These are phyloP conservation scores for Melanostigma gelatinosum DNA, from an alignment of 2,113 vertebrate species.

Conservation along the genomic window DNA sequence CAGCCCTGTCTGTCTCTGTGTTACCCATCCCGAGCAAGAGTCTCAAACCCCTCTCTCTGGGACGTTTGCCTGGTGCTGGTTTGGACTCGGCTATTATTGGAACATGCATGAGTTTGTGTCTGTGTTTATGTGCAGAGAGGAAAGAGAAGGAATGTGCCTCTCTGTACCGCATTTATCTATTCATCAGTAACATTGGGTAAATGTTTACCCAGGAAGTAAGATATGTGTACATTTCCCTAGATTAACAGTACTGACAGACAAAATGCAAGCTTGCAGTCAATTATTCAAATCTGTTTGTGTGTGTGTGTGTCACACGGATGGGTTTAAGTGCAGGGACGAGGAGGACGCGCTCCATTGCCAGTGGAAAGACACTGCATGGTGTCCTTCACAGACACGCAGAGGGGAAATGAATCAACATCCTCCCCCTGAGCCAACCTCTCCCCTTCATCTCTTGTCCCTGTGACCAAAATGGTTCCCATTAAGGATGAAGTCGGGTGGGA, in stretches of 20 bases:
- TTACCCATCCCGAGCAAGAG: conserved; percentile 40
- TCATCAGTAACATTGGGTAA: conserved; percentile 53
- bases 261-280: conserved; percentile 10
- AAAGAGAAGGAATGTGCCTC: conserved; percentile 31
- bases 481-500: conserved; percentile 37
- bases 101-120: conserved; percentile 43
- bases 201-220: conserved; percentile 48
- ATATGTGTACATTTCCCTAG: conserved; percentile 33
- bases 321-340: conserved; percentile 11
- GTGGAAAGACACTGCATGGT: conserved; percentile 48
- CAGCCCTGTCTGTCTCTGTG: conserved; percentile 45
- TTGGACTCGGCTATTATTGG: conserved; percentile 51
- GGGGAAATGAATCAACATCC: conserved; percentile 72
- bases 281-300: conserved; percentile 36
- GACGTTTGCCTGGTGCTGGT: conserved; percentile 51
- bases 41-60: conserved; percentile 54
- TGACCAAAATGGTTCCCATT: conserved; percentile 63
- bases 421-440: conserved; percentile 47
- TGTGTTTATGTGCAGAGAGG: conserved; percentile 36
- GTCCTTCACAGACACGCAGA: conserved; percentile 53
- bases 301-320: neutral
- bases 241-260: conserved; percentile 12
- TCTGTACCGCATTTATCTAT: conserved; percentile 46
- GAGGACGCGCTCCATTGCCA: conserved; percentile 18
- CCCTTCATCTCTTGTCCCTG: conserved; percentile 41